Percentiles rank a stretch among this genome's conserved stretches.
Conservation (phyloP, 1,140 invertebrate species). For the Drosophila kepulauana region DNA sequence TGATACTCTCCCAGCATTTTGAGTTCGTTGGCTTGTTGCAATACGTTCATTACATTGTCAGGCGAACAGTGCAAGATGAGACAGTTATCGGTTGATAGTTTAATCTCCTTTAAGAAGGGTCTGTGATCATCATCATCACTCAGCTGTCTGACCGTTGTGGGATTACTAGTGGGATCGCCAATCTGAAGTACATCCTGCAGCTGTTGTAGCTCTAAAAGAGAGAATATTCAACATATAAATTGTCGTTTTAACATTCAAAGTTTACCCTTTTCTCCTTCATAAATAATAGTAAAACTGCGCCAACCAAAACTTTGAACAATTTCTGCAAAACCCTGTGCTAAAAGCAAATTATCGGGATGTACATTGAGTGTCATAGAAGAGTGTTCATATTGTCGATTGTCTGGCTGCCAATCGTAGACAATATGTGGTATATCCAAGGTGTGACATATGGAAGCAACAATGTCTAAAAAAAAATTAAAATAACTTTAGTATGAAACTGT, state of each 20-base stretch:
- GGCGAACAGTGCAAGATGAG: conserved; percentile 92
- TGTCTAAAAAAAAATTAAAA: conserved; percentile 84
- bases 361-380: conserved; percentile 88
- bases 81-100: conserved; percentile 89
- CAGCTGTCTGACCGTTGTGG: conserved; percentile 88
- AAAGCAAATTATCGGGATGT: conserved; percentile 89
- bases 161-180: conserved; percentile 86
- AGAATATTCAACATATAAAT: neutral
- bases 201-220: conserved; percentile 89
- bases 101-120: conserved; percentile 92
- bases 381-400: conserved; percentile 84
- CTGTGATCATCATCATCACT: conserved; percentile 88
- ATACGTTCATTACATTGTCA: conserved; percentile 88
- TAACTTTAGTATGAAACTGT: neutral
- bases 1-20: conserved; percentile 92
- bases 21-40: conserved; percentile 92
- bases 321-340: conserved; percentile 91
- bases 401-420: conserved; percentile 89
- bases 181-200: conserved; percentile 93
- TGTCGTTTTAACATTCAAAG: too few species aligned
- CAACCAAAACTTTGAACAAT: conserved; percentile 91
- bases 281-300: conserved; percentile 92
- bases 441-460: conserved; percentile 90
- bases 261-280: conserved; percentile 90
- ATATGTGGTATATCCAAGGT: conserved; percentile 91